Conservation (phyloP, 2,888 invertebrate genomes). For the Bombylius discolor region DNA sequence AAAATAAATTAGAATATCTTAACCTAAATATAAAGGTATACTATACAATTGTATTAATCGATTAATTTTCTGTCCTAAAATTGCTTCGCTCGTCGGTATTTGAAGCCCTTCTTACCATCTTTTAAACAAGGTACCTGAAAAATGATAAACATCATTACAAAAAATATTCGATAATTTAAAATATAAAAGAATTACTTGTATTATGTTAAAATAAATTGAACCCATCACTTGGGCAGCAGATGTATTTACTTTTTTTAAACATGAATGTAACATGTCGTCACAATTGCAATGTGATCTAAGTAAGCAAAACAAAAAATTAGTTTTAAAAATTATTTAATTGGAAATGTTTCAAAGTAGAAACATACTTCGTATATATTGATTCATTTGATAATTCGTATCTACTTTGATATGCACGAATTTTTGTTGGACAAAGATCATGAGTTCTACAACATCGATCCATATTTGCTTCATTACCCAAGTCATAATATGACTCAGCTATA, state of each 20-base stretch:
- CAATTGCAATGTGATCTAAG: constrained; percentile 71
- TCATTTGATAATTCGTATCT: constrained; percentile 75
- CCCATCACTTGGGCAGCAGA: constrained; percentile 64
- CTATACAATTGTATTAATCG: too few relatives aligned
- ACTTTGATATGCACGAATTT: constrained; percentile 42
- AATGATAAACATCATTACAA: background rate
- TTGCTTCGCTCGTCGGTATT: constrained; percentile 31
- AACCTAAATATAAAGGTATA: too few relatives aligned
- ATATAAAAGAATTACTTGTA: constrained; percentile 43
- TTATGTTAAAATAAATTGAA: constrained; percentile 72
- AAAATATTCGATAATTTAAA: background rate
- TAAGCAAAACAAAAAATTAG: constrained; percentile 1
- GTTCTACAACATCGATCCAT: constrained; percentile 78
- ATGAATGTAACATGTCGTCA: constrained; percentile 69
- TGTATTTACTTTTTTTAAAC: constrained; percentile 60
- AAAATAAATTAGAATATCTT: too few relatives aligned
- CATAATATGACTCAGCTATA: constrained; percentile 69
- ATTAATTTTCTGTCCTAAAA: background rate
- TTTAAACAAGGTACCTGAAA: constrained; percentile 29
- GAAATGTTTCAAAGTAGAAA: background rate
- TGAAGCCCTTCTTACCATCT: constrained; percentile 22
- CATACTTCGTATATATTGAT: constrained; percentile 69
- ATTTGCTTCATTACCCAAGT: constrained; percentile 56
- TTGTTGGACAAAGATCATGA: constrained; percentile 82
- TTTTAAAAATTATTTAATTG: background rate